These are phyloP conservation scores for Morelia viridis DNA, from an alignment of 2,797 vertebrate species.

Conservation along the genomic window DNA sequence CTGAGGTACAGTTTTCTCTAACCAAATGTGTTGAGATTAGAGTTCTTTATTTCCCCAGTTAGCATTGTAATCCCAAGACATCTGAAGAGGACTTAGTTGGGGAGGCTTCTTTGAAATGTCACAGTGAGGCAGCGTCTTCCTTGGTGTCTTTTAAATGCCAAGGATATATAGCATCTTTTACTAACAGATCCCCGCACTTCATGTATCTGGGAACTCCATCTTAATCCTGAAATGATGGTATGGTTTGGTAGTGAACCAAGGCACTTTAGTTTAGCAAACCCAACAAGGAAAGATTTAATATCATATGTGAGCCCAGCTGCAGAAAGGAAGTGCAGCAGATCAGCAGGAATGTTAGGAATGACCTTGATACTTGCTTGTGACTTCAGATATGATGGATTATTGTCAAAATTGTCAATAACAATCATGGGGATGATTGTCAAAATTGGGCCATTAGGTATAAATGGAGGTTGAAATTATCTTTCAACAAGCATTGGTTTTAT, in stretches of 20 bases:
- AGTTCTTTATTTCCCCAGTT: no score
- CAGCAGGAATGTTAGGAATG: not conserved
- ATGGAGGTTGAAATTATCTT: not conserved
- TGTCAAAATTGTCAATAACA: not conserved
- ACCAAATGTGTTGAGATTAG: no score
- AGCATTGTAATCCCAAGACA: no score
- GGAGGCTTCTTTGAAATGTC: no score
- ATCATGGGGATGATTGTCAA: not conserved
- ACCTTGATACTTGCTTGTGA: not conserved
- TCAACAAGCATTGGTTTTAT: not conserved
- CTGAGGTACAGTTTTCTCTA: no score
- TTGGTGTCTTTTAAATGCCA: no score
- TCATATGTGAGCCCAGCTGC: not conserved
- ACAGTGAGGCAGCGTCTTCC: no score
- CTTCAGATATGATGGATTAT: not conserved
- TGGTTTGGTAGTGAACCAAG: not conserved
- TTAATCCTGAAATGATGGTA: no score
- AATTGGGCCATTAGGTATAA: not conserved
- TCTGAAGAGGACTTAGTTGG: no score
- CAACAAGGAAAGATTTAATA: not conserved
- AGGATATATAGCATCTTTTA: no score
- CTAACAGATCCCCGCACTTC: no score
- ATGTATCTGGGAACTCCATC: no score
- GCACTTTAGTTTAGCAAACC: not conserved
- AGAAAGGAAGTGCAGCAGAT: not conserved